Evolutionary conservation across 2,888 invertebrate species (phyloP), one percentile per base, ranked within the genome.

Genomic region (Saturnia japonica): DNA sequence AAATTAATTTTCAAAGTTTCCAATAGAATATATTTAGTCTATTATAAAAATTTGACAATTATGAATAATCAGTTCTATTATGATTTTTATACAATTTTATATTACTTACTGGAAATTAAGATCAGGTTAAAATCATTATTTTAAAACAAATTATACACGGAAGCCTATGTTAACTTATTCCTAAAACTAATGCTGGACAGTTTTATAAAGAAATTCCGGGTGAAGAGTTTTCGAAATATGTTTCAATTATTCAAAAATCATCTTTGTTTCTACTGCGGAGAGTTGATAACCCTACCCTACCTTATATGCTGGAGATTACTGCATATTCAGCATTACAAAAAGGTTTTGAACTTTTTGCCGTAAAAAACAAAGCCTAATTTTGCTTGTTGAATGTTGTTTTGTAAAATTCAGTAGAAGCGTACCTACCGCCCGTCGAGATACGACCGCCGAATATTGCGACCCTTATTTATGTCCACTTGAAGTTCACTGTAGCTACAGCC

Each of bases 401-500:
- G 81, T 86, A 83, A 87, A 88, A 87, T 86, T 84, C 81, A 82
- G 83, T 68, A 82, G 80, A 80, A 79, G 77, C 84, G 80, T 85
- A 82, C 34, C n/a, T 34, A 6, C 86, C 89, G 85, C 88, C 88
- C 87, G 91, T 86, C 79, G 88, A 86, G 91, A 88, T 88, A 88
- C 87, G 87, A 89, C 90, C 88, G 85, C 89, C 89, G 86, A 91
- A 93, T 92, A 91, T 91, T 91, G 90, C 88, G 89, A 85, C 88
- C 90, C 88, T 93, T 94, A 93, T 93, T 93, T 93, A 93, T 91
- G 91, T 91, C 91, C 92, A 91, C 91, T 93, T 90, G 88, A 91
- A 93, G 90, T 91, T 93, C 86, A 86, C 84, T 83, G 87, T 86
- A 89, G 83, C 87, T 88, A 88, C 87, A 86, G 85, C 82, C 84